Base-by-base conservation (phyloP, 2,888 invertebrate genomes). In the Pachydiplax longipennis region DNA sequence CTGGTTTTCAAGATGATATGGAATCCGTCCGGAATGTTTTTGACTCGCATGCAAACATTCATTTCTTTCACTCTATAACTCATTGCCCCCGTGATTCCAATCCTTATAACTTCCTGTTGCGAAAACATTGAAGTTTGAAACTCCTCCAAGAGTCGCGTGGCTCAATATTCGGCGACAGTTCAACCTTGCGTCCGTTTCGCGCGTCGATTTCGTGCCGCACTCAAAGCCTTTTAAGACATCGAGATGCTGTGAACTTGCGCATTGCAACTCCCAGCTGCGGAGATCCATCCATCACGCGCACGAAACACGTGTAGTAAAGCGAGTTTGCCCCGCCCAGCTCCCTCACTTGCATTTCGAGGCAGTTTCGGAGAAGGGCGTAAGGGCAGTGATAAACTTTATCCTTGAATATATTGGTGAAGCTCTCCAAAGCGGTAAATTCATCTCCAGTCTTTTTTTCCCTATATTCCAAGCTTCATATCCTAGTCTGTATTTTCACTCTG, bases 331-430 rank as follows among this genome's bases (percentile, higher is more conserved):
- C 31, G 73, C 73, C 73, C 53, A 53, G 53, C 44, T 61, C 61
- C 61, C 22, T 2, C 73, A 25, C 73, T 73, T 25, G 22, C 31
- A 31, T 31, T 31, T 73, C 73, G 25, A 13, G 73, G 31, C 3
- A 31, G 73, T 31, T 25, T 73, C 73, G 73, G 25, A 65, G 22
- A 2, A 65, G 65, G n/a, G 65, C 73, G 31, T 31, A 73, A 31
- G n/a, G 31, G 13, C 25, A 25, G 73, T 31, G 73, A 73, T 73
- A 73, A 73, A 73, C 73, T 31, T 73, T 73, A 73, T 73, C 10
- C 73, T 25, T 31, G 91, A 81, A 58, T 73, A 87, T 61, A 73
- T 31, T 80, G 65, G 61, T 83, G 83, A 65, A 65, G 61, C 83
- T 80, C 82, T 65, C 81, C 8, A 83, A 65, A 31, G 61, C 5